These are phyloP conservation scores for Eolophus roseicapilla DNA, from an alignment of 2,113 vertebrate genomes.

Conservation along the genomic window DNA sequence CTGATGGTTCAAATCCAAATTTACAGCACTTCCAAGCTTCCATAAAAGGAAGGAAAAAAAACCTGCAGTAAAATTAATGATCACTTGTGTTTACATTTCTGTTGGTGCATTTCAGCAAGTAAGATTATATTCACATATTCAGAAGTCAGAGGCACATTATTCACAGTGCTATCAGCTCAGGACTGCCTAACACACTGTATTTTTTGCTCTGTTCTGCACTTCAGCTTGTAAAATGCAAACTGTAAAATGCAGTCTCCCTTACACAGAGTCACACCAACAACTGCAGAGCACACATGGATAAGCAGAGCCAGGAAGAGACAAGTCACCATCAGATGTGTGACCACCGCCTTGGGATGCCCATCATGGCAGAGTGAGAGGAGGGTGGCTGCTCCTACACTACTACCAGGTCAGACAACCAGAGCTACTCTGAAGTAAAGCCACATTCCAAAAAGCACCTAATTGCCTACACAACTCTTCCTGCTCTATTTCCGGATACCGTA, in stretches of 20 bases:
- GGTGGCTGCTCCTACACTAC: background rate
- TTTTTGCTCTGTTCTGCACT: background rate
- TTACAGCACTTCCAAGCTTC: conserved; percentile 31
- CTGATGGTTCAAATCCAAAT: conserved; percentile 35
- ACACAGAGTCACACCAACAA: background rate
- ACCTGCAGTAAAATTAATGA: background rate
- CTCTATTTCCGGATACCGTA: background rate
- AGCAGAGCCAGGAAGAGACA: background rate
- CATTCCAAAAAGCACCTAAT: background rate
- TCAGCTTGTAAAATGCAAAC: background rate
- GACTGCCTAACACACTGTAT: background rate
- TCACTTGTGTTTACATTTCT: conserved; percentile 43
- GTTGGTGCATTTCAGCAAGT: conserved; percentile 43
- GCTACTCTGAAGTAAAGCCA: background rate
- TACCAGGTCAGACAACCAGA: background rate
- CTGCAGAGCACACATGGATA: background rate
- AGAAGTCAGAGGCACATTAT: background rate
- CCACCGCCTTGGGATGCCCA: accelerated
- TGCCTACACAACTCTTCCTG: background rate
- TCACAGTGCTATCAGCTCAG: background rate
- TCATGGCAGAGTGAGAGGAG: background rate
- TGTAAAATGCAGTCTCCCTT: background rate
- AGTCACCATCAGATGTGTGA: background rate
- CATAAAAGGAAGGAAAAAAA: conserved; percentile 18
- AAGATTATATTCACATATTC: background rate